Evolutionary conservation across 2,113 vertebrate species (phyloP), one percentile per base, ranked within the genome.

Genomic region (Oenanthe oenanthe): DNA sequence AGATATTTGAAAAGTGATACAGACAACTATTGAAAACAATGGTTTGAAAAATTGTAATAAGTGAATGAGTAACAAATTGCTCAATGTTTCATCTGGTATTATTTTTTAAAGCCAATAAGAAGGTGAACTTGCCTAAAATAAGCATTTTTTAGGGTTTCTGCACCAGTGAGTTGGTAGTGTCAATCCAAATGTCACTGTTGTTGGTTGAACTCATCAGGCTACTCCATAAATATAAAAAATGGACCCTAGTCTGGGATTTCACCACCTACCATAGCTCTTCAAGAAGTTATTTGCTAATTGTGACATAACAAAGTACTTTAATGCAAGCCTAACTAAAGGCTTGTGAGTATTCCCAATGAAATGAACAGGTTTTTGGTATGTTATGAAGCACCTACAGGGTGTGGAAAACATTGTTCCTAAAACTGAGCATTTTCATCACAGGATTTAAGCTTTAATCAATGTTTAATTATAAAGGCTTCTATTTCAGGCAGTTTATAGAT

Each of bases 401-500:
- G 50, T 20, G 45, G 80, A 57, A 94, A 94, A 68, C 12, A 28
- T 9, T 40, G 29, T 56, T 85, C 16, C 71, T 40, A 31, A 88
- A 88, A 13, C n/a, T 8, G 34, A 76, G 38, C 16, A 43, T 87
- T 84, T 92, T 53, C 72, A 66, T 77, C n/a, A 17, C 58, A 73
- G 78, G 83, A 80, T 78, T 60, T 42, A 48, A 54, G 10, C 38
- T 71, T 79, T 92, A 68, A 85, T 72, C 34, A 66, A 26, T 61
- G 72, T 71, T 92, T 93, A 58, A 86, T 92, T 91, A 45, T 36
- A 76, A 80, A 73, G 60, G 32, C 47, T 62, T 88, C 7, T 58
- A 57, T 87, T 95, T 89, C 51, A 70, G 71, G 83, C 40, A 67
- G 79, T 62, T 93, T 88, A 43, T 63, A 78, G 66, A 51, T 50